Percentiles rank a stretch among this genome's conserved stretches.
phyloP scores from a whole-genome alignment of 2,797 vertebrate species.

The Parauchenoglanis punctatus region DNA sequence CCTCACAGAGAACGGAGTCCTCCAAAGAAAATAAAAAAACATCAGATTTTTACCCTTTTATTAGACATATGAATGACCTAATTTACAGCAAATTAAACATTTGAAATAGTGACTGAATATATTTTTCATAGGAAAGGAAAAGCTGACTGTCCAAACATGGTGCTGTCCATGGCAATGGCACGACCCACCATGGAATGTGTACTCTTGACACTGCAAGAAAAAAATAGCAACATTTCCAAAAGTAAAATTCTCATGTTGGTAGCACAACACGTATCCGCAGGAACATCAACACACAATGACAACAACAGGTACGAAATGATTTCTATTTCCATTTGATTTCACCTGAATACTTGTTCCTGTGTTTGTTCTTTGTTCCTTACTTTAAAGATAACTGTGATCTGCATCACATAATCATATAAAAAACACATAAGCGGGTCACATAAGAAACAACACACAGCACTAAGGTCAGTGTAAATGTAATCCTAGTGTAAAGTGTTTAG shows the following conservation, averaged over 20 bases:
- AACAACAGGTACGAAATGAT: neutral
- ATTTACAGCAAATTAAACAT: neutral
- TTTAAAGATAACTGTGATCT: conserved; percentile 50
- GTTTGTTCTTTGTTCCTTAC: conserved; percentile 29
- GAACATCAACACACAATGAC: neutral
- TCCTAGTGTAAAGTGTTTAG: neutral
- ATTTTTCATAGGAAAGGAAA: neutral
- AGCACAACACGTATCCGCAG: neutral
- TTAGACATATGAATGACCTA: neutral
- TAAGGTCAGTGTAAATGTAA: neutral
- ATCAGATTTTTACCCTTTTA: neutral
- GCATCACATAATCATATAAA: conserved; percentile 6
- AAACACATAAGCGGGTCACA: neutral
- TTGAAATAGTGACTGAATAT: neutral
- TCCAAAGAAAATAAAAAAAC: conserved; percentile 45
- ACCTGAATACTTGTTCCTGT: conserved; percentile 47
- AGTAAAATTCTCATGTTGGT: neutral
- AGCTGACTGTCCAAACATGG: conserved; percentile 33
- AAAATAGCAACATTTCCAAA: neutral
- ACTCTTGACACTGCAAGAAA: conserved; percentile 22
- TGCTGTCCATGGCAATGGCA: conserved; percentile 40
- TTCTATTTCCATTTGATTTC: conserved; percentile 3
- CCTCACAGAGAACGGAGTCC: conserved; percentile 57
- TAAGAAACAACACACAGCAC: neutral
- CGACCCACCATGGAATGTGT: conserved; percentile 26